These are phyloP conservation scores for Isotomurus palustris DNA, from an alignment of 2,888 invertebrate genomes.

Conservation along the genomic window DNA sequence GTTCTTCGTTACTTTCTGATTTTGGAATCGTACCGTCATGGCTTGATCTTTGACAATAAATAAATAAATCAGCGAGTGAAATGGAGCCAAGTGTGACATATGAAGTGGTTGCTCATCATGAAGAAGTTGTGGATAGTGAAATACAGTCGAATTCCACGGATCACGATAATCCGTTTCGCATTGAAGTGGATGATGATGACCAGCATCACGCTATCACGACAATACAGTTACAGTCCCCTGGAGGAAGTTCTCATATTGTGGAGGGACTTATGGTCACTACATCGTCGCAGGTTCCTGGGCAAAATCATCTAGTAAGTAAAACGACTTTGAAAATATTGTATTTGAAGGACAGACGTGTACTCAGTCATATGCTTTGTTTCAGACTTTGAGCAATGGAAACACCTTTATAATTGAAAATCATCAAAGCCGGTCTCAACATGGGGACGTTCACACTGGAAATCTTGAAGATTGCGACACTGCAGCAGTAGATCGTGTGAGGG, in stretches of 20 bases:
- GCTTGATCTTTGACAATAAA: no score
- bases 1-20: no score
- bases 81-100: not conserved
- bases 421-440: not conserved
- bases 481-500: not conserved
- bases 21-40: no score
- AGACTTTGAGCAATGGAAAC: not conserved
- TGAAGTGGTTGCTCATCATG: not conserved
- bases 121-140: not conserved
- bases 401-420: conserved; percentile 2
- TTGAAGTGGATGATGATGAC: conserved; percentile 10
- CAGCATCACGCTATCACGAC: conserved; percentile 26
- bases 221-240: conserved; percentile 30
- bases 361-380: not conserved
- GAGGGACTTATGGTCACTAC: conserved; percentile 32
- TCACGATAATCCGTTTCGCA: no score
- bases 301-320: not conserved
- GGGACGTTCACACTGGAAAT: not conserved
- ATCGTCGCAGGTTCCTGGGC: no score
- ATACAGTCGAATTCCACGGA: conserved; percentile 25
- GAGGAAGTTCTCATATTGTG: conserved; percentile 31
- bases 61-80: not conserved
- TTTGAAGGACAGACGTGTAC: not conserved
- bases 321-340: not conserved
- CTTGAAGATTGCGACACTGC: not conserved